Evolutionary conservation across 2,888 invertebrate species (phyloP).

Genomic region (Rapana venosa): DNA sequence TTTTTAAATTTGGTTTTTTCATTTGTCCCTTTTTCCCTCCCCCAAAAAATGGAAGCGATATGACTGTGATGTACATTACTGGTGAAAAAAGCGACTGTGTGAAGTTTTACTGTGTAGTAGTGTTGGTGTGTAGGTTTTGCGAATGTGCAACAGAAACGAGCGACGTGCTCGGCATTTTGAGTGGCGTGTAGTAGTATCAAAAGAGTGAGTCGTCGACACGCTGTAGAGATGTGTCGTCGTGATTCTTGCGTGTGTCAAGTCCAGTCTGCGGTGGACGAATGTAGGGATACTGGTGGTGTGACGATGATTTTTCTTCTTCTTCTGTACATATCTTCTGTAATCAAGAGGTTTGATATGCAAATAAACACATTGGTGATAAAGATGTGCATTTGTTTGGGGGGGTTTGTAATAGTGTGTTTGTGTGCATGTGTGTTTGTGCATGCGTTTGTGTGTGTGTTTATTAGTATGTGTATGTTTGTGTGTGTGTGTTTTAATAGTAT

Average conservation of each 20-base stretch:
- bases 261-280: not conserved
- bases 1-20: not conserved
- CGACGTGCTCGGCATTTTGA: not conserved
- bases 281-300: slow-evolving; percentile 11
- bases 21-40: not conserved
- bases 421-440: not conserved
- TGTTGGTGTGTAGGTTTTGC: slow-evolving; percentile 7
- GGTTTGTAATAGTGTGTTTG: not conserved
- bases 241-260: not conserved
- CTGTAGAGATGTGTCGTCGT: not conserved
- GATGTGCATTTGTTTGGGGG: not conserved
- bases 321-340: slow-evolving; percentile 20
- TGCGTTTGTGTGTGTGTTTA: not conserved
- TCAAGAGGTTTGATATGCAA: slow-evolving; percentile 41
- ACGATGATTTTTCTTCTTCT: slow-evolving; percentile 5
- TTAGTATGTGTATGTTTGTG: not conserved
- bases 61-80: slow-evolving; percentile 26
- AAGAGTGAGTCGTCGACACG: not conserved
- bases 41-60: not conserved
- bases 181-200: slow-evolving; percentile 5
- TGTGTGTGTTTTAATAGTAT: slow-evolving; percentile 12
- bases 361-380: slow-evolving; percentile 29
- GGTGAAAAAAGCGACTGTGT: not conserved
- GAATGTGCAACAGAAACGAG: not conserved
- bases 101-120: not conserved